A percentile compares a stretch with the other conserved stretches of the same genome.
Evolutionary conservation across 2,797 vertebrate genomes (phyloP).

Genomic region (Novumbra hubbsi): DNA sequence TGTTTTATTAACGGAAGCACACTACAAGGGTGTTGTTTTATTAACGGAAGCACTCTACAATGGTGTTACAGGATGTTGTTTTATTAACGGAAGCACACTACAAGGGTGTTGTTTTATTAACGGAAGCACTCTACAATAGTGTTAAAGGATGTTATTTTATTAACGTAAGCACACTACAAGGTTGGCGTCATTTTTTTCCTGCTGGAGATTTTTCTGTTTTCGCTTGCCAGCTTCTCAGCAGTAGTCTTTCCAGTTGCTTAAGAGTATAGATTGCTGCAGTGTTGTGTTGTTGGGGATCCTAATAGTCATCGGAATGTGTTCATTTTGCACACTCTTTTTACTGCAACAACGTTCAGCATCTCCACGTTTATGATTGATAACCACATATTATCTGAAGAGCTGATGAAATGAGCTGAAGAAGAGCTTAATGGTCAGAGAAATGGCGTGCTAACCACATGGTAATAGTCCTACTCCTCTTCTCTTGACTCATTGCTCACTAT

Average conservation of each 20-base stretch:
- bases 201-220: neutral
- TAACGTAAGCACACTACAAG: neutral
- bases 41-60: too few relatives aligned
- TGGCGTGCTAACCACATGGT: neutral
- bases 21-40: neutral
- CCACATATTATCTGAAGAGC: neutral
- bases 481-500: neutral
- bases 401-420: constrained; percentile 1
- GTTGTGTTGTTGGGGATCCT: neutral
- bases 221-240: neutral
- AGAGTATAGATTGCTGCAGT: neutral
- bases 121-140: neutral
- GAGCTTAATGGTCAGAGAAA: constrained; percentile 4
- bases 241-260: neutral
- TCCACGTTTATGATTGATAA: neutral
- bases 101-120: neutral
- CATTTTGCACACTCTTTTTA: neutral
- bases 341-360: neutral
- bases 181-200: neutral
- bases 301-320: neutral
- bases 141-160: too few relatives aligned
- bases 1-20: neutral
- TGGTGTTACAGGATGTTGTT: too few relatives aligned
- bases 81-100: neutral
- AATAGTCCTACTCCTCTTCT: neutral